phyloP scores from a whole-genome alignment of 1,140 invertebrate genomes.

The Helicoverpa zea region DNA sequence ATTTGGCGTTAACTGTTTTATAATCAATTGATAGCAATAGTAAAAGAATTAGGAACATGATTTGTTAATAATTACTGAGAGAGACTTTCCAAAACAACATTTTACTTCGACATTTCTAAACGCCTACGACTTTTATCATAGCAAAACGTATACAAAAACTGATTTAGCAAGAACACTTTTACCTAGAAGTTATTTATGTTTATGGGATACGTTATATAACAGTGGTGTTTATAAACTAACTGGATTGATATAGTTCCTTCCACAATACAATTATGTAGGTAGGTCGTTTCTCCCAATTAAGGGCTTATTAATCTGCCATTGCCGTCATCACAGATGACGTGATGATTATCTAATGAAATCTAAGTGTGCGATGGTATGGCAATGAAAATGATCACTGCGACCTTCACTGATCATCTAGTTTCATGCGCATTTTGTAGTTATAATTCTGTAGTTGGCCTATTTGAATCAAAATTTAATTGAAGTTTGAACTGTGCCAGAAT shows the following conservation, averaged over 20 bases:
- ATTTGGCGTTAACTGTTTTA: constrained; percentile 38
- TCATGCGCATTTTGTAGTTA: too few relatives aligned
- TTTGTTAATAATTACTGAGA: not conserved
- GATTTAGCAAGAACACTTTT: too few relatives aligned
- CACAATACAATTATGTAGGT: not conserved
- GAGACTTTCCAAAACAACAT: too few relatives aligned
- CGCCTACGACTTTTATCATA: not conserved
- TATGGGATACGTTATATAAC: too few relatives aligned
- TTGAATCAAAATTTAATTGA: too few relatives aligned
- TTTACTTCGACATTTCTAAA: not conserved
- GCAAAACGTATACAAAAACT: not conserved
- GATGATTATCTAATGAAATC: not conserved
- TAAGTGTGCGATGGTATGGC: not conserved
- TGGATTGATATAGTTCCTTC: too few relatives aligned
- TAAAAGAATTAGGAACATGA: constrained; percentile 22
- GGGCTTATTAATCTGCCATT: not conserved
- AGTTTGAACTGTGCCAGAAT: too few relatives aligned
- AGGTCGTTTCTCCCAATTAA: not conserved
- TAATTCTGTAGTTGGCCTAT: not conserved
- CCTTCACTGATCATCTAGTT: too few relatives aligned
- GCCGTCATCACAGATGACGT: not conserved
- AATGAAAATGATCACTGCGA: not conserved
- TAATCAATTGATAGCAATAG: not conserved
- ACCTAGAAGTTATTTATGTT: too few relatives aligned
- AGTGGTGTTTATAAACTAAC: too few relatives aligned